Evolutionary conservation across 2,888 invertebrate species (phyloP).

Genomic region (Papilio gigon): DNA sequence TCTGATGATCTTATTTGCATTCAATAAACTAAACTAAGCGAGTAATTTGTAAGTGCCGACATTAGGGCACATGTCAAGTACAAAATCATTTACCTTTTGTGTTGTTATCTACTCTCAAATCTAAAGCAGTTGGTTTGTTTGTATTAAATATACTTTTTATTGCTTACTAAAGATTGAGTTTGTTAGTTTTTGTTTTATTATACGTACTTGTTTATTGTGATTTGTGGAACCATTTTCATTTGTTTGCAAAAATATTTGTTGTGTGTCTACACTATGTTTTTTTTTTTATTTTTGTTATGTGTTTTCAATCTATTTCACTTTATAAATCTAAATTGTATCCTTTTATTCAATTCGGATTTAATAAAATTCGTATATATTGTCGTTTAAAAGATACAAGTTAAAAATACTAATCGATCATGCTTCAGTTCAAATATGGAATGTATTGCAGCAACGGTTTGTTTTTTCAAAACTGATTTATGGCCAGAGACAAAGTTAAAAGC

Average conservation of each 20-base stretch:
- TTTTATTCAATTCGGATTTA: neutral
- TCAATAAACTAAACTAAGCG: constrained; percentile 71
- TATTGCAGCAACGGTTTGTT: constrained; percentile 70
- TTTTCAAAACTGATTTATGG: constrained; percentile 77
- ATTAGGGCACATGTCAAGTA: constrained; percentile 67
- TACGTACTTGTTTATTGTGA: neutral
- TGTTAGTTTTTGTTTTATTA: neutral
- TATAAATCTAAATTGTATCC: neutral
- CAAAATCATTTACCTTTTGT: constrained; percentile 59
- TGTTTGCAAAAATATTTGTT: neutral
- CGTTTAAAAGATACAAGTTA: constrained; percentile 39
- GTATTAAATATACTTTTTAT: constrained; percentile 24
- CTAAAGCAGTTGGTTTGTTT: constrained; percentile 45
- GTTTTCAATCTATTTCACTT: neutral
- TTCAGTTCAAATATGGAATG: constrained; percentile 72
- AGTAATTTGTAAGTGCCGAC: constrained; percentile 62
- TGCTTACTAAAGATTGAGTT: neutral
- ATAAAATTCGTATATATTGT: neutral
- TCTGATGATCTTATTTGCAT: constrained; percentile 63
- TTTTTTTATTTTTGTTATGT: neutral
- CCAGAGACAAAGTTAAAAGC: constrained; percentile 73
- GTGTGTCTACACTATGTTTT: no score
- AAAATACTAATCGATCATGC: constrained; percentile 64
- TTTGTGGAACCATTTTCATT: neutral
- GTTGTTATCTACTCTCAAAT: constrained; percentile 65